Base-by-base conservation (phyloP, 2,888 invertebrate genomes). In the Phyto melanocephala region DNA sequence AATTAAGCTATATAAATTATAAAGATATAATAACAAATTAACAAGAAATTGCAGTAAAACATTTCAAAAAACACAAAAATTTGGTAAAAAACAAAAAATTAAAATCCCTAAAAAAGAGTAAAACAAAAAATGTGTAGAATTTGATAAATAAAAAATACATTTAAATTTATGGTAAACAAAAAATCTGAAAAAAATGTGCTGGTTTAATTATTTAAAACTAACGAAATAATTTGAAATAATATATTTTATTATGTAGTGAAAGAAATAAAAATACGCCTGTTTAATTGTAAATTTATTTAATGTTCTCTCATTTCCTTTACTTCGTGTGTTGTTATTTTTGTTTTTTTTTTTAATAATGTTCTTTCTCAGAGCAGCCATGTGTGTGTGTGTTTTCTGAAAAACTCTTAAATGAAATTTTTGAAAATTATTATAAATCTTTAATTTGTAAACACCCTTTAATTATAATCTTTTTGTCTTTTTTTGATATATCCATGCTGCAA, bases 361-460 rank as follows among this genome's bases (percentile, higher is more conserved):
- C 56, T 52, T 65, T 75, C 60, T 60, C n/a, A n/a, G n/a, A n/a
- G n/a, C n/a, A n/a, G n/a, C n/a, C n/a, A n/a, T n/a, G n/a, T n/a
- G n/a, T n/a, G n/a, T 54, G 42, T 63, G 20, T 28, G 33, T 67
- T 17, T 45, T 20, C 28, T 15, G 37, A 37, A 65, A 65, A 65
- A 56, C 24, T 35, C 17, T 37, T 17, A 62, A 68, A 68, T 33
- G 22, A 67, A 76, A 56, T 24, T 65, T 47, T 37, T 60, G 40
- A 65, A 62, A 52, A 24, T 7, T 33, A 37, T 47, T 20, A 54
- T 33, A 22, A 56, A 28, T 11, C 24, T 68, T 67, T 50, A 13
- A 33, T 50, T 50, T 67, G 50, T 72, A 72, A 52, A 79, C 79
- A 72, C 79, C 79, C 72, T 79, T 79, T 24, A 79, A 50, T 72